Percentiles rank a stretch among this genome's conserved stretches.
Evolutionary conservation across 2,113 vertebrate genomes (phyloP).

Genomic region (Oryzias celebensis): DNA sequence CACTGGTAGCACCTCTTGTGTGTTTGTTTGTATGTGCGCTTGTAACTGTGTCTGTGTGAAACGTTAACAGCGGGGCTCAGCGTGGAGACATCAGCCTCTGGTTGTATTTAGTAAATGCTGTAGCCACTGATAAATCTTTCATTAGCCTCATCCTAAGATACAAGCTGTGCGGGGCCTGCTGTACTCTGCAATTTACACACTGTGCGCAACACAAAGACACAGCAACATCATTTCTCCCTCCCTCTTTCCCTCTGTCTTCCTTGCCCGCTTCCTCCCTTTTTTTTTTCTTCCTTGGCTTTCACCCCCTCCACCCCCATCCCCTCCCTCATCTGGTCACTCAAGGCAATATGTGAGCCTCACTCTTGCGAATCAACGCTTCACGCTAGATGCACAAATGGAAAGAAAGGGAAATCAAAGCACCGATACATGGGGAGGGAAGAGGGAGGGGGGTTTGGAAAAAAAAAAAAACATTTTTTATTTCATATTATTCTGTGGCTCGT

Average conservation of each 20-base stretch:
- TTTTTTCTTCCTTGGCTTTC: slow-evolving; percentile 51
- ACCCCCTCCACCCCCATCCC: slow-evolving; percentile 32
- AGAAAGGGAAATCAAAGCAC: slow-evolving; percentile 74
- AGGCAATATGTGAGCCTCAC: slow-evolving; percentile 79
- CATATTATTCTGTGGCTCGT: slow-evolving; percentile 71
- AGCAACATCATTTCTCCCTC: slow-evolving; percentile 59
- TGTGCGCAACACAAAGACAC: slow-evolving; percentile 78
- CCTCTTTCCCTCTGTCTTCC: slow-evolving; percentile 46
- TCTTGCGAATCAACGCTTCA: slow-evolving; percentile 78
- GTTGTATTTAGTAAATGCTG: slow-evolving; percentile 83
- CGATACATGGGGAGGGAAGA: slow-evolving; percentile 60
- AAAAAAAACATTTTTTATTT: slow-evolving; percentile 76
- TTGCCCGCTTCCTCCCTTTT: slow-evolving; percentile 48
- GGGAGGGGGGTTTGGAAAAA: slow-evolving; percentile 48
- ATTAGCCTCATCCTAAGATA: slow-evolving; percentile 82
- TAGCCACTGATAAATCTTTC: slow-evolving; percentile 84
- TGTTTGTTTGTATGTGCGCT: slow-evolving; percentile 54
- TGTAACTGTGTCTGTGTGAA: slow-evolving; percentile 55
- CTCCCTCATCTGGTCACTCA: slow-evolving; percentile 77
- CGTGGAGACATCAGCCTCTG: slow-evolving; percentile 79
- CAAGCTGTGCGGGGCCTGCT: slow-evolving; percentile 72
- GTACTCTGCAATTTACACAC: slow-evolving; percentile 78
- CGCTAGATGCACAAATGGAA: slow-evolving; percentile 72
- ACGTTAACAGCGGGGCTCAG: slow-evolving; percentile 75
- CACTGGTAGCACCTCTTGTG: slow-evolving; percentile 55